Base-by-base conservation (phyloP, 2,888 invertebrate genomes). In the Notodonta ziczac region DNA sequence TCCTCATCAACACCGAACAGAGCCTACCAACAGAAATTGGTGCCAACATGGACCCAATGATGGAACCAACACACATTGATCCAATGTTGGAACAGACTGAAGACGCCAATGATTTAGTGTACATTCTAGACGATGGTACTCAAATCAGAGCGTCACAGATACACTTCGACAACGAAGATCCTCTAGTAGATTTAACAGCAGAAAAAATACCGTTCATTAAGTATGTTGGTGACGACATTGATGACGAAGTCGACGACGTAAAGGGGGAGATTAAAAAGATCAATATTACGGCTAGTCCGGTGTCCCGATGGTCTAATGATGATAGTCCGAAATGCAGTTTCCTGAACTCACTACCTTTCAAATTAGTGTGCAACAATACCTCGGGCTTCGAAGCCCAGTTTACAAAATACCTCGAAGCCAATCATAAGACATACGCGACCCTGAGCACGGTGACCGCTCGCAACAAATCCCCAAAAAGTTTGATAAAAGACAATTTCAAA, bases 81-180 rank as follows among this genome's bases (percentile, higher is more conserved):
- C 78, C 79, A 75, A 79, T 83, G 40, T 65, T 83, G 60, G 79
- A 81, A 12, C 68, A 76, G 39, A 75, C 83, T 40, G 78, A 81
- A 57, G 73, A 59, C 0, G 56, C 70, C 62, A 75, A 75, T 7
- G 91, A 89, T 53, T 70, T 87, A 63, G 84, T 90, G 0, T 93
- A 93, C 56, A 84, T 93, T 0, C 66, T 93, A 13, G 90, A 93
- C 52, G 93, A 93, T 60, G 93, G 93, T 0, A 93, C 93, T 4
- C 91, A 93, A 71, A 93, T 93, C 1, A 78, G 87, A 57, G 91
- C 93, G 0, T 93, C 93, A 0, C 93, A 93, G 73, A 93, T 93
- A 76, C 92, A 93, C 61, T 93, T 93, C 52, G 92, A 93, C 56
- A 93, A 93, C 50, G 93, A 93, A 50, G 93, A 93, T 48, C 85